A percentile compares a stretch with the other conserved stretches of the same genome.
Evolutionary conservation across 2,888 invertebrate species (phyloP).

Genomic region (Dryococelus australis): DNA sequence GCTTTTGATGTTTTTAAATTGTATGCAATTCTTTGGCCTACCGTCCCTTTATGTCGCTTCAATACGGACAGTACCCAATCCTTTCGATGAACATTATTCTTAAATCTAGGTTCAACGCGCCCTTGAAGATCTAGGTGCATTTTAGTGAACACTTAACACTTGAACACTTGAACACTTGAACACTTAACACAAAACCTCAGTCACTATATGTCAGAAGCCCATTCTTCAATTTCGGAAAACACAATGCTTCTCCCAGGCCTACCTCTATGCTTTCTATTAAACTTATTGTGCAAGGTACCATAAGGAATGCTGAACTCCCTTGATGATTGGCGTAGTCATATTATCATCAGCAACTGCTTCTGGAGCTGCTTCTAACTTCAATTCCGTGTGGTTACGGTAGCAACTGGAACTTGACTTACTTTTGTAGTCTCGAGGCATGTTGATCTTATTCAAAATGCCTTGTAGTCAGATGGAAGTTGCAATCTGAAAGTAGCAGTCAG

Average conservation of each 20-base stretch:
- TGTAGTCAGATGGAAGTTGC: neutral
- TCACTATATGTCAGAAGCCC: neutral
- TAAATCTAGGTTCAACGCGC: neutral
- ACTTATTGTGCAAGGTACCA: constrained; percentile 25
- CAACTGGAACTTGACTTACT: neutral
- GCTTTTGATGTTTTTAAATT: constrained; percentile 12
- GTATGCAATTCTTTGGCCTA: constrained; percentile 16
- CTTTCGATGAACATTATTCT: neutral
- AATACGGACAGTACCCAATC: constrained; percentile 10
- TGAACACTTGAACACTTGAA: neutral
- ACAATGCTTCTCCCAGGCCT: neutral
- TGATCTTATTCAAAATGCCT: neutral
- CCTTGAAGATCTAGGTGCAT: neutral
- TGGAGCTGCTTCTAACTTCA: neutral
- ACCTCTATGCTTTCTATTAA: neutral
- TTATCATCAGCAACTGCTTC: neutral
- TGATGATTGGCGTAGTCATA: neutral
- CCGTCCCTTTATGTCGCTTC: neutral
- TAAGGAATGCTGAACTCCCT: neutral
- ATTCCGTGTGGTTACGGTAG: neutral
- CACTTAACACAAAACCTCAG: neutral
- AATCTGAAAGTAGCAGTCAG: neutral
- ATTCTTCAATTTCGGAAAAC: neutral
- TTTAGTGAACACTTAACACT: too few relatives aligned
- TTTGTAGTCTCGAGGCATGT: neutral